Base-by-base conservation (phyloP, 2,113 vertebrate genomes). In the Vimba vimba region DNA sequence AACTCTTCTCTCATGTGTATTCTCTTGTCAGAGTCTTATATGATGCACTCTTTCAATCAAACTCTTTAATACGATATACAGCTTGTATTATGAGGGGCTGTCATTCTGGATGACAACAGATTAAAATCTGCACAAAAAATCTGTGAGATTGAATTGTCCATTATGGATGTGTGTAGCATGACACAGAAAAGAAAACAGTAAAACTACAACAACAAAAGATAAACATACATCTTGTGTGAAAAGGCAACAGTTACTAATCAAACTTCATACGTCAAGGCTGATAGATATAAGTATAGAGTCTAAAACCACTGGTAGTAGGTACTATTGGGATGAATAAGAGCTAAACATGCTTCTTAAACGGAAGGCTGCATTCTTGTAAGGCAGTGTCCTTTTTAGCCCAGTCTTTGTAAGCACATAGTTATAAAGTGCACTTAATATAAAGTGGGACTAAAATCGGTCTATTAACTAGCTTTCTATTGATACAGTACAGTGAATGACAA, bases 1-100 rank as follows among this genome's bases (percentile, higher is more conserved):
- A 43, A 23, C 30, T n/a, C 23, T 39, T 47, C 39, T 82, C 11
- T 45, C 75, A 39, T 86, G 68, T 81, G 55, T 86, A 74, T 78
- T 68, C 57, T 84, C 36, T 39, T 52, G 59, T 73, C 50, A 43
- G 69, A 86, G 36, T 25, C 25, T 76, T 68, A 66, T 8, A 47
- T 36, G 43, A 36, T 50, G 75, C 23, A 21, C 36, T 36, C 55
- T 55, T 59, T 73, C 3, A 36, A 84, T 39, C 8, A 73, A 21
- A 77, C 27, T 4, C 21, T 80, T 62, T 8, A 25, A 27, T 10
- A 2, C 1, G 15, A 45, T 23, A 47, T 27, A 19, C 12, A 11
- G 39, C 17, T 27, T 4, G 2, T 80, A 27, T 64, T 45, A 47
- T 80, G 57, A 80, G 78, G 2, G 2, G 1, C 39, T 64, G 52